Evolutionary conservation across 2,113 vertebrate species (phyloP), one percentile per base, ranked within the genome.

Genomic region (Catagonus wagneri): DNA sequence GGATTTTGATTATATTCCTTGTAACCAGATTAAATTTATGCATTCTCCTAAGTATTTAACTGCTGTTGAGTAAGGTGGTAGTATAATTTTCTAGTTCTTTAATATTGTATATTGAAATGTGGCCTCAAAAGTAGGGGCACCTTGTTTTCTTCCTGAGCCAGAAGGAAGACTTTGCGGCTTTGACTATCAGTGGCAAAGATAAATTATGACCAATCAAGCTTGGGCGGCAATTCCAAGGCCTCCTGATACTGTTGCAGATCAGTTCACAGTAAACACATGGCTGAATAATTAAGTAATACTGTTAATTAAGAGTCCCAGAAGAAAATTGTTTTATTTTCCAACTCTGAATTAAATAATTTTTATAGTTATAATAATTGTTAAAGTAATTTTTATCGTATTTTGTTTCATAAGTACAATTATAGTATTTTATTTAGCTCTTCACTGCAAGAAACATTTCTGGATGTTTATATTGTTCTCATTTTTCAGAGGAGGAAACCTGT

Each of bases 251-350:
- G 0, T 63, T 66, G 78, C 12, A 92, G 81, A 29, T 90, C 44
- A 90, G 20, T 87, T 90, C 83, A 69, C n/a, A 80, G 50, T 65
- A 80, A 88, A 56, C 80, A 84, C 36, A 72, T 84, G 56, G 93
- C 58, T 89, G 63, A 90, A 61, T 84, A 93, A 78, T 94, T 90
- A 27, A 74, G 34, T 69, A 95, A 94, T 85, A 61, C 19, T 54
- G 11, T 63, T 94, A 71, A 94, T 92, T 58, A 88, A 74, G 29
- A 95, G 58, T 29, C 0, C 27, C 39, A 93, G 56, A 68, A 88
- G n/a, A 72, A 84, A 95, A 75, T 23, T 27, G 20, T 93, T 90
- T 6, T 81, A 14, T 83, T 75, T 23, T 36, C 29, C 11, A 89
- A 69, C 9, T 20, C 68, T 90, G 14, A 65, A 54, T 74, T 83